Base-by-base conservation (phyloP, 2,888 invertebrate genomes). In the Trissoscelio sp. region DNA sequence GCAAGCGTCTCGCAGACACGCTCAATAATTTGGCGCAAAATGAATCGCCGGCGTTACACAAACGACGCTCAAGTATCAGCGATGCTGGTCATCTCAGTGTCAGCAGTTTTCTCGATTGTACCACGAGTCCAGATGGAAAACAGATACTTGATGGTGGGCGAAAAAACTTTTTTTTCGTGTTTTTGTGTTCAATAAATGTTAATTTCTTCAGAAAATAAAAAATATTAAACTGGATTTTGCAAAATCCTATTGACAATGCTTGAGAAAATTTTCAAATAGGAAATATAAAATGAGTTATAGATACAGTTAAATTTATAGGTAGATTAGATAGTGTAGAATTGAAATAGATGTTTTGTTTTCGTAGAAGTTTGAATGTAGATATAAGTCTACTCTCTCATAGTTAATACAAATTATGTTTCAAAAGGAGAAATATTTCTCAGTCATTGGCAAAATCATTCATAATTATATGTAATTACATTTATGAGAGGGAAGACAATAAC, bases 71-170 rank as follows among this genome's bases (percentile, higher is more conserved):
- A 0, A 97, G 97, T 5, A 95, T 97, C 53, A 96, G 96, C 85
- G 97, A 97, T 92, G 95, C 96, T 53, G 96, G 96, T 34, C 93
- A 96, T 79, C 93, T 97, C 74, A 96, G 96, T 84, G 94, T 97
- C 67, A 97, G 96, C 31, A 97, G 97, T 86, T 96, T 97, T 91
- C 93, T 98, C 83, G 98, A 98, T 90, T 96, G 96, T 87, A 97
- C 97, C 64, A 94, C 95, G 64, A 96, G 96, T 91, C 96, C 97
- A 1, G 96, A 96, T 86, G 64, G 78, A 5, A 95, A 95, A 84
- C 91, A 92, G 73, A 81, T 90, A 28, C 82, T 90, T 20, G 91
- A 91, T 82, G 90, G 89, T 90, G 73, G 86, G 87, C 48, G 5
- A 16, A n/a, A n/a, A n/a, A n/a, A n/a, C n/a, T n/a, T n/a, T n/a